Conservation (phyloP, 2,113 vertebrate genomes). For the Halcyon malimbica region DNA sequence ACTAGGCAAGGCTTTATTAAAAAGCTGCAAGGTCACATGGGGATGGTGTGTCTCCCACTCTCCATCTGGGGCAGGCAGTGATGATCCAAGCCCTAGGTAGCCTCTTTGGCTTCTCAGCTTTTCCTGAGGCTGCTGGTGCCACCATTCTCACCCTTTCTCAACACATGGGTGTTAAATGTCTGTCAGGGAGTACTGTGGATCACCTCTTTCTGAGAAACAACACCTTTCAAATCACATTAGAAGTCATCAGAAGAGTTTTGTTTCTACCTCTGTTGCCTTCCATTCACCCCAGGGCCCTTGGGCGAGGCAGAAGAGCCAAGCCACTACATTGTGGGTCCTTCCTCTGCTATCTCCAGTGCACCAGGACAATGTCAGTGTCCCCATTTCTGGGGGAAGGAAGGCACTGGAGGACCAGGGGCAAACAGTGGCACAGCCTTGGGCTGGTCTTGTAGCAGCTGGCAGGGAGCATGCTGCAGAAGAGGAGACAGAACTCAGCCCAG, state of each 20-base stretch:
- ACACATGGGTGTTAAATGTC: background rate
- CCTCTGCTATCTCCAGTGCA: background rate
- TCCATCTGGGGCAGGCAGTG: background rate
- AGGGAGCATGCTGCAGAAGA: background rate
- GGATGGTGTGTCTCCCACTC: fast-evolving
- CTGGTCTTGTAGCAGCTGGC: background rate
- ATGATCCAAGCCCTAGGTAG: background rate
- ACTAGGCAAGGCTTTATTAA: background rate
- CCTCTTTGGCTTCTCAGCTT: background rate
- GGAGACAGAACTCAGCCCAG: background rate
- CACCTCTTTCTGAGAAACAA: background rate
- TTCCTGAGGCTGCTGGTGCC: background rate
- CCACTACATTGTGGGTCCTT: background rate
- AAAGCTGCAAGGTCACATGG: background rate
- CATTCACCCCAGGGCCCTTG: background rate
- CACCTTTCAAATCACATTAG: background rate
- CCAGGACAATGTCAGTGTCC: background rate
- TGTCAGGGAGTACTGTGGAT: background rate
- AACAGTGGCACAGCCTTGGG: background rate
- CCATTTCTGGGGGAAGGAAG: background rate
- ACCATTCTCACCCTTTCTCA: background rate
- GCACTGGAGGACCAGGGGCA: fast-evolving
- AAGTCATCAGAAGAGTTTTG: background rate
- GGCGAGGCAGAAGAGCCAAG: background rate
- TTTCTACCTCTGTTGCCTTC: background rate